Conservation (phyloP, 1,140 invertebrate genomes). For the Thrips palmi region DNA sequence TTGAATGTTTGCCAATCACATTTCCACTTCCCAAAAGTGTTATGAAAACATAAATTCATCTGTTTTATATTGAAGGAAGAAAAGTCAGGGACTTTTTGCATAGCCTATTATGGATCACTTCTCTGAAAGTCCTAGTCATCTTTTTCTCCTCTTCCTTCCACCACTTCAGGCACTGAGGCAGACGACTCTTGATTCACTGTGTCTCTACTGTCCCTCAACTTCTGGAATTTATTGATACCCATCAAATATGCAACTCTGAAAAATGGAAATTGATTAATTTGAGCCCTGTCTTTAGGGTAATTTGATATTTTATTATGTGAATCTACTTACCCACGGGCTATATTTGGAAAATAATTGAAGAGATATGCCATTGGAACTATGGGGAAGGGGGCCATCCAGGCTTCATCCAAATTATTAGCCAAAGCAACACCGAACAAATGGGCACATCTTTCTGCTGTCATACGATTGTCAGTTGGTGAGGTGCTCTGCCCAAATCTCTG, state of each 20-base stretch:
- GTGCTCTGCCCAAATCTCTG: conserved; percentile 34
- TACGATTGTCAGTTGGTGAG: conserved; percentile 32
- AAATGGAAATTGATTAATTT: conserved; percentile 15
- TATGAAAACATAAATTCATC: too few species aligned
- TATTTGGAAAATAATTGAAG: conserved; percentile 39
- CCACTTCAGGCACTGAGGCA: too few species aligned
- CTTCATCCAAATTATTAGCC: conserved; percentile 54
- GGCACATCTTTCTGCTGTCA: conserved; percentile 53
- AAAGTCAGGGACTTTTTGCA: too few species aligned
- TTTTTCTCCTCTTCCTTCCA: too few species aligned
- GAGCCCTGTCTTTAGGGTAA: conserved; percentile 5
- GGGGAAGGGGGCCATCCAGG: conserved; percentile 51
- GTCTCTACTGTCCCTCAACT: conserved; percentile 22
- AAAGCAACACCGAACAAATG: conserved; percentile 50
- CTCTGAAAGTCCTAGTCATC: too few species aligned
- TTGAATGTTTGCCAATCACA: too few species aligned
- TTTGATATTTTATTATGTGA: conserved; percentile 10
- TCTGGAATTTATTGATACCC: conserved; percentile 21
- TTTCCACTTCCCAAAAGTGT: too few species aligned
- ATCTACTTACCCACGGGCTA: conserved; percentile 32
- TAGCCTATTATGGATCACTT: too few species aligned
- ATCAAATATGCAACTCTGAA: conserved; percentile 22
- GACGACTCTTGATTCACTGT: conserved; percentile 14
- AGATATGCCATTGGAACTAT: conserved; percentile 42
- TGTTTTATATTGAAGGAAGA: too few species aligned